These are phyloP conservation scores for Ichneumoninae sp. DNA, from an alignment of 2,888 invertebrate genomes.

Conservation along the genomic window DNA sequence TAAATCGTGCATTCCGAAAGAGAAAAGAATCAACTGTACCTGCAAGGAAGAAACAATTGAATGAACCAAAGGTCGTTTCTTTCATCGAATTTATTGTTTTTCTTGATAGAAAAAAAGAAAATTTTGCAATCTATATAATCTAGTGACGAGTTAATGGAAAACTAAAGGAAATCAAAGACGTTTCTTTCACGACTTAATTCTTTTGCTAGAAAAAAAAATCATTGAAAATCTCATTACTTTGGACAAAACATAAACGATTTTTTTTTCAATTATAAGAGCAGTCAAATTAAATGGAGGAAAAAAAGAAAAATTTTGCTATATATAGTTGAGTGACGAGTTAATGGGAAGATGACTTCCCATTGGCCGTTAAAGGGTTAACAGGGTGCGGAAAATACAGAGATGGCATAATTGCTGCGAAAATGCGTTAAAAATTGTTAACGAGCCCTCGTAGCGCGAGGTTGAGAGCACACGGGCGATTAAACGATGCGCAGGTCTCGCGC, in stretches of 20 bases:
- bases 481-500: slow-evolving; percentile 22
- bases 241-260: neutral
- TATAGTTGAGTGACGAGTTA: neutral
- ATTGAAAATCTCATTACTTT: neutral
- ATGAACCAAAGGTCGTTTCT: neutral
- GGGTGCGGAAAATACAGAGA: neutral
- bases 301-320: neutral
- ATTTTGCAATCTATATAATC: neutral
- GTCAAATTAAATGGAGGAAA: neutral
- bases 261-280: neutral
- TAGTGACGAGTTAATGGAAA: neutral
- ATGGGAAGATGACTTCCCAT: neutral
- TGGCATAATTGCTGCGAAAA: slow-evolving; percentile 29
- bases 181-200: too few relatives aligned
- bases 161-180: neutral
- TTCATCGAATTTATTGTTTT: neutral
- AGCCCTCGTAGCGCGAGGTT: slow-evolving; percentile 29
- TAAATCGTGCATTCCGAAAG: too few relatives aligned
- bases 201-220: neutral
- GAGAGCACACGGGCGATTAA: slow-evolving; percentile 45
- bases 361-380: neutral
- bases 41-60: neutral
- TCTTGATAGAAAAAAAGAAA: too few relatives aligned
- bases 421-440: slow-evolving; percentile 42
- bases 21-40: too few relatives aligned